Base-by-base conservation (phyloP, 2,888 invertebrate genomes). In the Venustoraphidia nigricollis region DNA sequence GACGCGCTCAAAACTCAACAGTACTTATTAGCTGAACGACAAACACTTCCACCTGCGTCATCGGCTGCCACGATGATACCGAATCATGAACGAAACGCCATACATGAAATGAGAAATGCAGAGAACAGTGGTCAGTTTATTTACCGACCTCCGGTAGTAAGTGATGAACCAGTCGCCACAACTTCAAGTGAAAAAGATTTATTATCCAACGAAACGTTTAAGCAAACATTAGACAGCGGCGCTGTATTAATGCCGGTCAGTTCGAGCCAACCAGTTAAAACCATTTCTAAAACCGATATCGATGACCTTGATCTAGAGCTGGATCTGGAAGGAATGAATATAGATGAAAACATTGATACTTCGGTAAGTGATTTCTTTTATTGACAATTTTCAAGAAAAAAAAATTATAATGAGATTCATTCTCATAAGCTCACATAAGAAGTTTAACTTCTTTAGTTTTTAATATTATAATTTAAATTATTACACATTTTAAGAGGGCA, bases 241-340 rank as follows among this genome's bases (percentile, higher is more conserved):
- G 17, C 13, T 41, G 34, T 41, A 41, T n/a, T 27, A 41, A 9
- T 41, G 10, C n/a, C 41, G 17, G 41, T 27, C 34, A 17, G 2
- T 27, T 14, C 41, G 34, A 41, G 17, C 3, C 17, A 34, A 14
- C 41, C 10, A 27, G n/a, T 10, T 41, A n/a, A 9, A 9, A 13
- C 14, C 27, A 13, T 41, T 27, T 27, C 41, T 17, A 41, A 41
- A 41, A 59, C 65, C 47, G 65, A 65, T 47, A 44, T 51, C 17
- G 79, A 79, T 52, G 91, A 92, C 59, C 67, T 91, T 39, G 91
- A 92, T 61, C 66, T 85, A 44, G 92, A 92, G 61, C 66, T 85
- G 44, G 92, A 92, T 65, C 75, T 92, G 46, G 89, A 90, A 54
- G 84, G 82, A 54, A 76, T 89, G 55, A 80, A 79, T 55, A 68